These are phyloP conservation scores for Dioctria rufipes DNA, from an alignment of 2,888 invertebrate genomes.

Conservation along the genomic window DNA sequence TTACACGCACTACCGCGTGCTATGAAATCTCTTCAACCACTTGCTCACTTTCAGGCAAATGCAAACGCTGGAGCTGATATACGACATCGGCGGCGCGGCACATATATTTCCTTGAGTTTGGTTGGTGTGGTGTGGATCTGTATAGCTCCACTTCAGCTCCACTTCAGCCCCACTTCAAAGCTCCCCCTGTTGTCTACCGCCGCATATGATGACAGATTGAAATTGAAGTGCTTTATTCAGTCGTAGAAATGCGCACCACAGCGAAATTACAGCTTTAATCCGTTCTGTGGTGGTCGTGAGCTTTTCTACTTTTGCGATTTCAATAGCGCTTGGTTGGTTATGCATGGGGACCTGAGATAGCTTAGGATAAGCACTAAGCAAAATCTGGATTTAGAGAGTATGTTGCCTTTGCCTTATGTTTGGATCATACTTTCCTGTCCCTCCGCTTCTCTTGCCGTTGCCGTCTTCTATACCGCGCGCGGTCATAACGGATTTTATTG, in stretches of 20 bases:
- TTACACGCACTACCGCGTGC: not conserved
- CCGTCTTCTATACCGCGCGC: not conserved
- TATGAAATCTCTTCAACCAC: slow-evolving; percentile 29
- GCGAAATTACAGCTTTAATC: not conserved
- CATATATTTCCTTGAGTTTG: no score
- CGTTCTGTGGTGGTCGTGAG: not conserved
- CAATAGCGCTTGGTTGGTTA: not conserved
- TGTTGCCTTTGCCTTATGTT: not conserved
- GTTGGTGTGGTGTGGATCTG: slow-evolving; percentile 6
- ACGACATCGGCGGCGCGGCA: no score
- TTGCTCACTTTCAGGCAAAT: slow-evolving; percentile 10
- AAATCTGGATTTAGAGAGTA: not conserved
- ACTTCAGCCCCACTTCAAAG: slow-evolving; percentile 1
- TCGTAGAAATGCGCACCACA: not conserved
- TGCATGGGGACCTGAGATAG: not conserved
- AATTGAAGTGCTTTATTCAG: not conserved
- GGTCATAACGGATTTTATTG: slow-evolving; percentile 60
- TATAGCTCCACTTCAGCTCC: slow-evolving; percentile 1
- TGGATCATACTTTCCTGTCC: not conserved
- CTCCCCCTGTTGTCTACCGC: not conserved
- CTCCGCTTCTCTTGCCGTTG: not conserved
- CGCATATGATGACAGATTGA: not conserved
- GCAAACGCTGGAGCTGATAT: not conserved
- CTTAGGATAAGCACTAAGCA: not conserved
- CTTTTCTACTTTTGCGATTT: slow-evolving; percentile 11